Conservation (phyloP, 2,797 vertebrate species). For the Paramormyrops hopkinsi region DNA sequence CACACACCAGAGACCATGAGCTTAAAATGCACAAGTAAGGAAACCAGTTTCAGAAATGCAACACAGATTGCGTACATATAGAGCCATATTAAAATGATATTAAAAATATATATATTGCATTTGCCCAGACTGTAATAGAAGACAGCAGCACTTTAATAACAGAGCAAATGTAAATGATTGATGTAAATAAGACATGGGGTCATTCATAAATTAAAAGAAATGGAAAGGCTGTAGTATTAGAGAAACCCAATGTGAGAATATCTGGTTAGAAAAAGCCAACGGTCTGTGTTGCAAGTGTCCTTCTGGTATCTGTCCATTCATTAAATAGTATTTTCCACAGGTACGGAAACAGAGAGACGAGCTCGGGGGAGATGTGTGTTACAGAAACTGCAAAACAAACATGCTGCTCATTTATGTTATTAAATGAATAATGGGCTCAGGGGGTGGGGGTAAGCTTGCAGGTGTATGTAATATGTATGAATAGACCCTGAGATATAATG, state of each 20-base stretch:
- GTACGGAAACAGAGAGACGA: background rate
- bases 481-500: background rate
- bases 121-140: background rate
- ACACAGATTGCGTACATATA: background rate
- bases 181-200: background rate
- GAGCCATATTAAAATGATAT: background rate
- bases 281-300: background rate
- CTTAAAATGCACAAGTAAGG: background rate
- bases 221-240: background rate
- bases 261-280: background rate
- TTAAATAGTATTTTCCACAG: background rate
- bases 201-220: conserved; percentile 1
- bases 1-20: background rate
- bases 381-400: background rate
- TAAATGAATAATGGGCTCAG: background rate
- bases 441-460: background rate
- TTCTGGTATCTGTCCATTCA: background rate
- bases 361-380: background rate
- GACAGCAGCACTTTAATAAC: background rate
- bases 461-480: background rate
- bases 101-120: background rate
- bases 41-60: background rate
- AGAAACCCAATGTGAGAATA: background rate
- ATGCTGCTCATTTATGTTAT: background rate
- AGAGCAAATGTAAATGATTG: background rate